Evolutionary conservation across 2,113 vertebrate species (phyloP).

Genomic region (Clupea harengus): DNA sequence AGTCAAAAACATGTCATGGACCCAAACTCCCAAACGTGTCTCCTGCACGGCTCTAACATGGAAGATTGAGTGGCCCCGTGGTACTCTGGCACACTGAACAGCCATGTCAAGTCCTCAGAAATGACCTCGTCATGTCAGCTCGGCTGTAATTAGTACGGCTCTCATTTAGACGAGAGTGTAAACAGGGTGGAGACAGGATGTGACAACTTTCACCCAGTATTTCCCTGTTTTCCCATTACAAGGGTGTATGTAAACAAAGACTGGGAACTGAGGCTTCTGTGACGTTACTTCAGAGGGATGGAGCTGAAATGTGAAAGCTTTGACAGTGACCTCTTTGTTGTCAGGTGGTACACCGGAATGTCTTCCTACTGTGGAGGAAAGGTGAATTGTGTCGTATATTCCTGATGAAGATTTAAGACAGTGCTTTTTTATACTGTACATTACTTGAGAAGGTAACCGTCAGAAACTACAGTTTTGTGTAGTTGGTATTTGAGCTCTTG

Average conservation of each 20-base stretch:
- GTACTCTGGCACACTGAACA: background rate
- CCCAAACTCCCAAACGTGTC: background rate
- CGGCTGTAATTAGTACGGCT: background rate
- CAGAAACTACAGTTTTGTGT: too few species aligned
- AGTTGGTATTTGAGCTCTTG: too few species aligned
- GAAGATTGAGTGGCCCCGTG: background rate
- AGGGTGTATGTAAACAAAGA: background rate
- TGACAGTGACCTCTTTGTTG: background rate
- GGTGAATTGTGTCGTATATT: background rate
- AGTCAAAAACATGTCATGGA: background rate
- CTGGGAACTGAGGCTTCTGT: background rate
- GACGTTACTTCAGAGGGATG: background rate
- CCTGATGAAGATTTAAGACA: background rate
- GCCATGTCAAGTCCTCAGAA: background rate
- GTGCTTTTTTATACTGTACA: too few species aligned
- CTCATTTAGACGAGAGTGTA: background rate
- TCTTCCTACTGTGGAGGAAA: background rate
- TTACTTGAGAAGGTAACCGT: too few species aligned
- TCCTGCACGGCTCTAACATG: background rate
- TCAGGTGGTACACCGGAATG: background rate
- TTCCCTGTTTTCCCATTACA: background rate
- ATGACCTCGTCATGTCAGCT: background rate
- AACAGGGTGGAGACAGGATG: conserved; percentile 13
- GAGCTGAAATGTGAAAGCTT: background rate
- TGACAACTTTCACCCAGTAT: background rate